Evolutionary conservation across 2,113 vertebrate species (phyloP), one percentile per base, ranked within the genome.

Genomic region (Hippocampus barbouri): DNA sequence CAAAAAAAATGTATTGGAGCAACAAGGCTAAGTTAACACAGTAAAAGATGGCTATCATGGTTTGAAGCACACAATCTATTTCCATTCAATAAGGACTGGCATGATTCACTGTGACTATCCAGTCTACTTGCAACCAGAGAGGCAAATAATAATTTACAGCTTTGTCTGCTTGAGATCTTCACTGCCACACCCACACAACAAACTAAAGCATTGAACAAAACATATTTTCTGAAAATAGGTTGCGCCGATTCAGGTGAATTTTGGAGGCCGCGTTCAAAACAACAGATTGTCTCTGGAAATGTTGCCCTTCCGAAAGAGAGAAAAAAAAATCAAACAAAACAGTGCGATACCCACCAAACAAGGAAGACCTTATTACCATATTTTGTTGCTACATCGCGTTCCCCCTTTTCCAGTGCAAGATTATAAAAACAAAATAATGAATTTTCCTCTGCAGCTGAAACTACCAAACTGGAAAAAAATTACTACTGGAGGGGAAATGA

Each of bases 291-390:
- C 90, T 93, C 69, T 20, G 84, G 84, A 88, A 94, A 89, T n/a
- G 68, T 89, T 89, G 27, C 27, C 59, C 59, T 15, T 0, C 15
- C 27, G 15, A 30, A 18, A 14, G 34, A 6, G 34, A 6, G 1
- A 23, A 11, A 57, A 53, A 3, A 2, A 23, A 54, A 23, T 8
- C 93, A 84, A 85, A 34, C 4, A 92, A 47, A 91, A 93, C 91
- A 96, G 94, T 95, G 94, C 94, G 95, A 96, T 89, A 92, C 30
- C 92, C 93, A 93, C 91, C 93, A 83, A 90, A 94, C 91, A 94
- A 91, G 94, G 94, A 94, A 95, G 93, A 95, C 91, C 92, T 92
- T 81, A 78, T 87, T 68, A 87, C 69, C 75, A 79, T 72, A 69
- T 85, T 83, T 84, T 65, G 30, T 83, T 81, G 89, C 92, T 92